Base-by-base conservation (phyloP, 2,797 vertebrate genomes). In the Jordanella pulchra region DNA sequence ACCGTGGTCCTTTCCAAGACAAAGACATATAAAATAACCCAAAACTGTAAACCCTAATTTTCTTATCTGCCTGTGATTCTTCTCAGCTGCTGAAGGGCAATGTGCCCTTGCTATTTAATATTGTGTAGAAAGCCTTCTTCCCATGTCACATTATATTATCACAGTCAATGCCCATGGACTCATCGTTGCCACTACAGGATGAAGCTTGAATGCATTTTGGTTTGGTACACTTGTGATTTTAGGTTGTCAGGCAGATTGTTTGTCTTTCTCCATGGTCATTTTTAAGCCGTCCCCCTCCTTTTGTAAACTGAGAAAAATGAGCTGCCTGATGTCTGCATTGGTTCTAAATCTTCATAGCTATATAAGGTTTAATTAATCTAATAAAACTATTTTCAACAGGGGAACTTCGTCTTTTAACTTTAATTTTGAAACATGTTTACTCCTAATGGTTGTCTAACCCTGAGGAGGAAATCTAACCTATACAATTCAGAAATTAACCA, bases 21-120 rank as follows among this genome's bases (percentile, higher is more conserved):
- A 90, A 92, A 91, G 86, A 90, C 84, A 86, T 89, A 84, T 69
- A 65, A 79, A 76, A 78, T 51, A 76, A 76, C 72, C 69, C 75
- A 77, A 82, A 76, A 53, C 81, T 72, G 69, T 4, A 65, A 71
- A 51, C 79, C 67, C 7, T 72, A 67, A 69, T 78, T 68, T 68
- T 18, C n/a, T n/a, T 72, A 67, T 74, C n/a, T 63, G 51, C 32
- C 66, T 79, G 84, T 78, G 79, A 80, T 73, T 44, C 76, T 71
- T 77, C 78, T 84, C 61, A 55, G 71, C 71, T 71, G 75, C 81
- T 72, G 66, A 67, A 75, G 53, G 85, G 60, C 60, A 63, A 15
- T 25, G 39, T 9, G 23, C 23, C 23, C 35, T 21, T 42, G 35
- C 32, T 63, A 23, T 35, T 42, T 14, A n/a, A 25, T 25, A 25